These are phyloP conservation scores for Triplophysa tibetana DNA, from an alignment of 2,113 vertebrate genomes.

Conservation along the genomic window DNA sequence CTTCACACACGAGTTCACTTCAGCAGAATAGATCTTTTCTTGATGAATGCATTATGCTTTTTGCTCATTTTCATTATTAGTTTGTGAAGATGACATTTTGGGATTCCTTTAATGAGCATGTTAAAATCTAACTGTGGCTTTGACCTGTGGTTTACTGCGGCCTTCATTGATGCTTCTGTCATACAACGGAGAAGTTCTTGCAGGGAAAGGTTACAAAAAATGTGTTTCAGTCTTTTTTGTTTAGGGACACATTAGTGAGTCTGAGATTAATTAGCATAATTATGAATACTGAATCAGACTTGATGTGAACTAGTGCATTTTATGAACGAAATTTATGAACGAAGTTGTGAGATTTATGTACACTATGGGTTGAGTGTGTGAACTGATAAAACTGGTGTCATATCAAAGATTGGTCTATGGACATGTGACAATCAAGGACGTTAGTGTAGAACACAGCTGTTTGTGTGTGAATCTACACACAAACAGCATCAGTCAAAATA, in stretches of 20 bases:
- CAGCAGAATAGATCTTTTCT: background rate
- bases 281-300: background rate
- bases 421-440: conserved; percentile 32
- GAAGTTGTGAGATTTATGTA: background rate
- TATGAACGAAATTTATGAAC: too few relatives aligned
- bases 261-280: background rate
- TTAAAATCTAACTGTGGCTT: background rate
- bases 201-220: background rate
- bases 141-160: background rate
- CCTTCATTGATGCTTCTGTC: background rate
- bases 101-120: background rate
- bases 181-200: background rate
- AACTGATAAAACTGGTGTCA: background rate
- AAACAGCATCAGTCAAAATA: conserved; percentile 17
- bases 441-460: conserved; percentile 12
- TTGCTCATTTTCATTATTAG: background rate
- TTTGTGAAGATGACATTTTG: background rate
- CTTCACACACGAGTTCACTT: background rate
- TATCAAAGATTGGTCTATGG: background rate
- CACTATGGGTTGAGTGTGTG: background rate
- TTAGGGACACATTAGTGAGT: too few relatives aligned
- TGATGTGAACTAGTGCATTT: background rate
- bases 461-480: background rate
- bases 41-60: background rate
- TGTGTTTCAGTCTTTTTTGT: too few relatives aligned